Evolutionary conservation across 2,113 vertebrate genomes (phyloP).

Genomic region (Vombatus ursinus): DNA sequence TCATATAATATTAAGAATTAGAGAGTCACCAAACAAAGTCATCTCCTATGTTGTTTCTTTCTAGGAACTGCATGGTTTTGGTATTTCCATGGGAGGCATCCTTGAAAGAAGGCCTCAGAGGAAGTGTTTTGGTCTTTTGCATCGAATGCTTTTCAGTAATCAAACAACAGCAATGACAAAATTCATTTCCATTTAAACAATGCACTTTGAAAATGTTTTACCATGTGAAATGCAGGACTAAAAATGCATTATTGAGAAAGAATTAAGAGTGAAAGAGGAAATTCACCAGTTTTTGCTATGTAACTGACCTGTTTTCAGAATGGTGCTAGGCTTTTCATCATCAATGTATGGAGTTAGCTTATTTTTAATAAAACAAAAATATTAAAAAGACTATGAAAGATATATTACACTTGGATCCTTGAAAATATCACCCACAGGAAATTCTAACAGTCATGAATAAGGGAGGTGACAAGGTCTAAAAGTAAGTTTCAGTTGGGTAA

Average conservation of each 20-base stretch:
- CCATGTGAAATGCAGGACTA: not conserved
- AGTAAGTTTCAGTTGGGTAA: conserved; percentile 69
- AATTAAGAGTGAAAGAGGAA: not conserved
- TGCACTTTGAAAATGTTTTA: not conserved
- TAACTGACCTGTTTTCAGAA: not conserved
- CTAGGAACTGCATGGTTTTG: not conserved
- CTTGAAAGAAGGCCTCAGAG: not conserved
- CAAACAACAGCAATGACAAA: no score
- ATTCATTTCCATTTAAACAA: not conserved
- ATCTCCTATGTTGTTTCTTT: not conserved
- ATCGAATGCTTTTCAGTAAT: not conserved
- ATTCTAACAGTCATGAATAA: conserved; percentile 68
- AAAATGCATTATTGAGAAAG: not conserved
- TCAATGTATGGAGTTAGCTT: not conserved
- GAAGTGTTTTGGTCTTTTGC: not conserved
- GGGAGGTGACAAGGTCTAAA: conserved; percentile 71
- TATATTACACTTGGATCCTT: conserved; percentile 64
- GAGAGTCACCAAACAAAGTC: not conserved
- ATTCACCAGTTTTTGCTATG: not conserved
- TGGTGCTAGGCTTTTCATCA: not conserved
- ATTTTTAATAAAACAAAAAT: not conserved
- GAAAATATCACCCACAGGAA: conserved; percentile 60
- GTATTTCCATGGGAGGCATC: not conserved
- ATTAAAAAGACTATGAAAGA: not conserved
- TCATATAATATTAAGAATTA: not conserved